A percentile compares a stretch with the other conserved stretches of the same genome.
These are phyloP conservation scores for Pipistrellus nathusii DNA, from an alignment of 2,797 vertebrate species.

Conservation along the genomic window DNA sequence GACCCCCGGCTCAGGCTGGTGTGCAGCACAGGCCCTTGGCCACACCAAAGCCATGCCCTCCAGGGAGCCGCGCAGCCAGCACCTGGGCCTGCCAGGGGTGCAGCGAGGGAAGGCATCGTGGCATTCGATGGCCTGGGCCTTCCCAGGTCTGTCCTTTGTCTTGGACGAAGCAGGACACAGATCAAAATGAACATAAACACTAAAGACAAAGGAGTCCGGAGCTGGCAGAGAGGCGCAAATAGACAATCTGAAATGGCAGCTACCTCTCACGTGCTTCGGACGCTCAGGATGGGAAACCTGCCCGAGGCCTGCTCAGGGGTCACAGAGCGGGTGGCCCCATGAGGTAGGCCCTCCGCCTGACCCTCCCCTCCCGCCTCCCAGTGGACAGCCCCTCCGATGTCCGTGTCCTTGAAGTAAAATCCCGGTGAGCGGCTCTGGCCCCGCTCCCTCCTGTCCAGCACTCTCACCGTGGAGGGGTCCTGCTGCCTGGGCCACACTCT, in stretches of 20 bases:
- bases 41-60: neutral
- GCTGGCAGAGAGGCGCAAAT: neutral
- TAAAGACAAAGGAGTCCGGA: neutral
- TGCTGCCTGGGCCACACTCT: neutral
- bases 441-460: accelerated
- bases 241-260: neutral
- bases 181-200: neutral
- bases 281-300: neutral
- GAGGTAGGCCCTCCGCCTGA: neutral
- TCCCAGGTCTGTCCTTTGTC: neutral
- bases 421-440: neutral
- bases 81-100: accelerated
- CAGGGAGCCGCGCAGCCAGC: neutral
- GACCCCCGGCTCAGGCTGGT: too few relatives aligned
- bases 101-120: too few relatives aligned
- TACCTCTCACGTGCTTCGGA: neutral
- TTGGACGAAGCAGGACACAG: neutral
- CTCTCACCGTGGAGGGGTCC: neutral
- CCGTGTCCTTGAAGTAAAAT: neutral
- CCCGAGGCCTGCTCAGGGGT: neutral
- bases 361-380: neutral
- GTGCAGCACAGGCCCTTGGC: neutral
- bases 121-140: neutral
- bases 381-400: neutral
- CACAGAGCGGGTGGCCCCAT: accelerated